Percentiles rank a stretch among this genome's conserved stretches.
phyloP scores from a whole-genome alignment of 2,113 vertebrate genomes.

The Corynorhinus townsendii region DNA sequence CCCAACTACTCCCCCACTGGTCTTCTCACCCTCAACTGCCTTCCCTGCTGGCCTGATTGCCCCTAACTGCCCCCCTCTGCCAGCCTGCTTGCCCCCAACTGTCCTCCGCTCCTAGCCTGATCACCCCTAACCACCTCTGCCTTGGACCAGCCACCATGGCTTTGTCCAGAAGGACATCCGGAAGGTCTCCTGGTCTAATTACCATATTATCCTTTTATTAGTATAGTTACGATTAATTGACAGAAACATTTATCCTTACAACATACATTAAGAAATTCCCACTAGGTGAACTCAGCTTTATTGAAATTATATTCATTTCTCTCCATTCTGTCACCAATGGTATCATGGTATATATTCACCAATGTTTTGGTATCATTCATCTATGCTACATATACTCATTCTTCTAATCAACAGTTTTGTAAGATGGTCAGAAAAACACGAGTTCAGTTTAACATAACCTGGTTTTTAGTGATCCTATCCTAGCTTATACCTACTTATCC shows the following conservation, averaged over 20 bases:
- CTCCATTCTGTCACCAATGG: neutral
- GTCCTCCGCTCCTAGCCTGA: too few relatives aligned
- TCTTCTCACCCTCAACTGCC: too few relatives aligned
- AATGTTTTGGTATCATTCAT: neutral
- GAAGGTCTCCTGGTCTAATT: too few relatives aligned
- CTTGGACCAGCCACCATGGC: too few relatives aligned
- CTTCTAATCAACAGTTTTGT: neutral
- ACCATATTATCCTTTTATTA: too few relatives aligned
- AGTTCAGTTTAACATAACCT: neutral
- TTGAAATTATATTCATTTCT: neutral
- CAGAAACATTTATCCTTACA: neutral
- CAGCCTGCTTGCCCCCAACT: too few relatives aligned
- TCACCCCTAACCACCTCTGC: too few relatives aligned
- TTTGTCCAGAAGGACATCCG: too few relatives aligned
- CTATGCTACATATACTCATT: neutral
- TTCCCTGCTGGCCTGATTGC: fast-evolving
- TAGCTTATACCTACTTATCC: neutral
- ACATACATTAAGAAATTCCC: neutral
- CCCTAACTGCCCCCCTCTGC: too few relatives aligned
- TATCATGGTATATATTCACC: neutral
- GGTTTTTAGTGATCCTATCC: neutral
- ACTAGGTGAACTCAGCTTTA: neutral
- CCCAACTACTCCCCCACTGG: too few relatives aligned
- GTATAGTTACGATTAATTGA: neutral
- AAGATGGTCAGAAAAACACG: neutral